Base-by-base conservation (phyloP, 2,797 vertebrate genomes). In the Pelodytes ibericus region DNA sequence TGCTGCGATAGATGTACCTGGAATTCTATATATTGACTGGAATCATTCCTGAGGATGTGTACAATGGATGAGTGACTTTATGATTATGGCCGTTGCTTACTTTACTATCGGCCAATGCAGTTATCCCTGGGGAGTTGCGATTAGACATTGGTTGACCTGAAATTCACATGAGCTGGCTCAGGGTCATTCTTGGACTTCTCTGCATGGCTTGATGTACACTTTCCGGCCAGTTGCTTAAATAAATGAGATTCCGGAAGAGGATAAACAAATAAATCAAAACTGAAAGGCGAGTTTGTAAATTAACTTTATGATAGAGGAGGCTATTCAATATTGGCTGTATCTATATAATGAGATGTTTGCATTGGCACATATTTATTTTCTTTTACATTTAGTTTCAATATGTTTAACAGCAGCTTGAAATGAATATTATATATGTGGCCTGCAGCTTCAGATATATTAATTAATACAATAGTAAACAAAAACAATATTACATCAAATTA, bases 21-120 rank as follows among this genome's bases (percentile, higher is more conserved):
- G 76, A 77, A 81, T 84, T 83, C 80, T 84, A 0, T 62, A 77
- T 88, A 92, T 93, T 89, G 92, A 93, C 92, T 90, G 67, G 67
- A 86, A 83, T 86, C 85, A 84, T 20, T 65, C 87, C 88, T 87
- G 86, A 89, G 84, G 83, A 80, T 80, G 81, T 84, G 85, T 87
- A 84, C 86, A 85, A 83, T 89, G 89, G 87, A 80, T 85, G 83
- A 84, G 22, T 87, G 90, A 87, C 83, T 86, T 88, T 86, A 83
- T 80, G 71, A 88, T 87, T 77, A 25, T 22, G 47, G 63, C 57
- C n/a, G n/a, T n/a, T 79, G 76, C 64, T 68, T 70, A 79, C 76
- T 79, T 72, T 79, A 41, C 63, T 79, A 73, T 56, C 70, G 72
- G 29, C 56, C 83, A 79, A 64, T 30, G 74, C 39, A 81, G 74